Evolutionary conservation across 2,113 vertebrate species (phyloP).

Genomic region (Isichthys henryi): DNA sequence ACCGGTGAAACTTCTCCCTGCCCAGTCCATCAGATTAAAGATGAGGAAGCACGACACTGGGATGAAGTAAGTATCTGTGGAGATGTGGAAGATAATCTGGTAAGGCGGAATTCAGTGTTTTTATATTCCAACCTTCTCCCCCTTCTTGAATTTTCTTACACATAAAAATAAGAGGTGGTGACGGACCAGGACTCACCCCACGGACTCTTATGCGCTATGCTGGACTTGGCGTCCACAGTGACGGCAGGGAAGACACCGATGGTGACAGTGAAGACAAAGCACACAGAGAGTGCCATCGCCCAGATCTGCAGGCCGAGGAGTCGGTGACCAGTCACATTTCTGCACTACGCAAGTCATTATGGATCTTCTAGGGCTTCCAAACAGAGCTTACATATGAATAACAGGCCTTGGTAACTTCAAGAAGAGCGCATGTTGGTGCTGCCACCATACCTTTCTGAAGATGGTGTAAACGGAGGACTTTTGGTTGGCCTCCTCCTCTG

Average conservation of each 20-base stretch:
- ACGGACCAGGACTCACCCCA: conserved; percentile 71
- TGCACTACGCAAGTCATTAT: not conserved
- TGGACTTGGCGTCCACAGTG: conserved; percentile 66
- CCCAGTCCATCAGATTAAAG: conserved; percentile 94
- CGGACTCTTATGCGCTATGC: conserved; percentile 34
- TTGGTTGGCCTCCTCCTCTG: conserved; percentile 43
- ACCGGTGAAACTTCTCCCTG: conserved; percentile 82
- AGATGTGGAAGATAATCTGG: not conserved
- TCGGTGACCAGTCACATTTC: not conserved
- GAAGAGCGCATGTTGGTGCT: not conserved
- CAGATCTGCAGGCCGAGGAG: conserved; percentile 66
- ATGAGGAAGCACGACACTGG: conserved; percentile 87
- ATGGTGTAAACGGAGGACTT: conserved; percentile 51
- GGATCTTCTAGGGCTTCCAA: not conserved
- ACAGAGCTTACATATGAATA: not conserved
- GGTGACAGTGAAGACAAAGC: conserved; percentile 84
- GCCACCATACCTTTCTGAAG: conserved; percentile 55
- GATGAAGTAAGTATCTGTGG: conserved; percentile 76
- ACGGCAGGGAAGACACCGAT: conserved; percentile 81
- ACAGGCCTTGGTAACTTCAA: not conserved
- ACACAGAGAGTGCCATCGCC: conserved; percentile 81
- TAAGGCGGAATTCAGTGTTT: not conserved
- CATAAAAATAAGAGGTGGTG: not conserved
- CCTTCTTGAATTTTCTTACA: not conserved
- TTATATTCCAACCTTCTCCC: not conserved